Conservation (phyloP, 2,113 vertebrate species). For the Pteruthius melanotis region DNA sequence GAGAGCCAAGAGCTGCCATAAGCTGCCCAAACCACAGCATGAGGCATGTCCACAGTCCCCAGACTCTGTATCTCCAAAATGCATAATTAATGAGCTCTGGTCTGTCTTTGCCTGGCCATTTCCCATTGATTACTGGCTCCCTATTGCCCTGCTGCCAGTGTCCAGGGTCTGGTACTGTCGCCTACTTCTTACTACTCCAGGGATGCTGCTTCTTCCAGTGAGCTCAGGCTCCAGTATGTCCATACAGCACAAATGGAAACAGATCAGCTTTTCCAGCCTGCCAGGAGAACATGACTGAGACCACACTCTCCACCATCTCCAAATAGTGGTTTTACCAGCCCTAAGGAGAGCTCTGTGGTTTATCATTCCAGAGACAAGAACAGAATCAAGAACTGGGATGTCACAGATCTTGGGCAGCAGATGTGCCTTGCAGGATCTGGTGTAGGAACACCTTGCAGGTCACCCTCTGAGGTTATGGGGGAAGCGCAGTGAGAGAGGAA, state of each 20-base stretch:
- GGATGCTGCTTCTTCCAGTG: conserved; percentile 81
- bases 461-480: neutral
- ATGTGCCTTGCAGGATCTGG: neutral
- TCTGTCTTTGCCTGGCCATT: neutral
- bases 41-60: neutral
- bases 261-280: neutral
- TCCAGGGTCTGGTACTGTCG: neutral
- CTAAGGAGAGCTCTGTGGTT: neutral
- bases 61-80: neutral
- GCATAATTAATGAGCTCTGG: neutral
- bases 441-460: neutral
- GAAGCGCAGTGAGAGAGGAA: neutral
- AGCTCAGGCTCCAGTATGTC: conserved; percentile 32
- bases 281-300: rapidly evolving
- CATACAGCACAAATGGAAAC: neutral
- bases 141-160: neutral
- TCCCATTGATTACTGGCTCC: neutral
- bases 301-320: neutral
- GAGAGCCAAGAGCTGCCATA: neutral
- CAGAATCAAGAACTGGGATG: neutral
- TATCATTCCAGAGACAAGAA: neutral
- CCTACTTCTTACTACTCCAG: neutral
- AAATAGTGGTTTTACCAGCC: neutral
- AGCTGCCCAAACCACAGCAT: neutral
- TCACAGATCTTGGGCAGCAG: neutral